A percentile compares a stretch with the other conserved stretches of the same genome.
phyloP scores from a whole-genome alignment of 2,888 invertebrate species.

The Brachyptera risi region DNA sequence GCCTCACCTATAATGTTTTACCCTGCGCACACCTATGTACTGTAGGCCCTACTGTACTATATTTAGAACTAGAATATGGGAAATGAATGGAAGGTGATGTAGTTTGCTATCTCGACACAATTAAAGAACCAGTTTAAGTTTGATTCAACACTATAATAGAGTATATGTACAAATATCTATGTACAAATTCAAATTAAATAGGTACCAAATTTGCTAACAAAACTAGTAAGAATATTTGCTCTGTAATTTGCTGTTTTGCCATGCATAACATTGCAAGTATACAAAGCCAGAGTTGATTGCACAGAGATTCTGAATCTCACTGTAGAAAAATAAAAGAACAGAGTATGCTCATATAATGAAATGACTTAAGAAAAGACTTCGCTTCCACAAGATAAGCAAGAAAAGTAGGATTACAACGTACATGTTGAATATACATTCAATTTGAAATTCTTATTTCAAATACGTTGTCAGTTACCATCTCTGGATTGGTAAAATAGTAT shows the following conservation, averaged over 20 bases:
- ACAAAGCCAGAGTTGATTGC: slow-evolving; percentile 9
- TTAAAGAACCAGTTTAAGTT: neutral
- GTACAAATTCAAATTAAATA: slow-evolving; percentile 24
- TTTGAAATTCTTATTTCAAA: too few relatives aligned
- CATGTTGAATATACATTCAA: too few relatives aligned
- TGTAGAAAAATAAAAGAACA: neutral
- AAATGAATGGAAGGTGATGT: too few relatives aligned
- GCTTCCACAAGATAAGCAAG: slow-evolving; percentile 15
- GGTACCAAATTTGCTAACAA: slow-evolving; percentile 18
- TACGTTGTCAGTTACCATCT: slow-evolving; percentile 61
- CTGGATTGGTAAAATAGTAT: slow-evolving; percentile 98
- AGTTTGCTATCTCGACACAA: too few relatives aligned
- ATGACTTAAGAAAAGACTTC: slow-evolving; percentile 10
- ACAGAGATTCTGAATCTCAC: neutral
- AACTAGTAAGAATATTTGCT: slow-evolving; percentile 10
- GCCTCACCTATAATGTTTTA: too few relatives aligned
- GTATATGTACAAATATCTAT: slow-evolving; percentile 26
- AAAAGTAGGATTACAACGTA: neutral
- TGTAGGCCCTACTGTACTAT: too few relatives aligned
- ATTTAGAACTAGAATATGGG: too few relatives aligned
- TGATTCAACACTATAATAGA: slow-evolving; percentile 23
- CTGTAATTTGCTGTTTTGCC: slow-evolving; percentile 15
- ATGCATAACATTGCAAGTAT: neutral
- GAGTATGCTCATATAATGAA: neutral
- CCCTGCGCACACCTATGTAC: too few relatives aligned